These are phyloP conservation scores for Orius laevigatus DNA, from an alignment of 1,140 invertebrate species.

Conservation along the genomic window DNA sequence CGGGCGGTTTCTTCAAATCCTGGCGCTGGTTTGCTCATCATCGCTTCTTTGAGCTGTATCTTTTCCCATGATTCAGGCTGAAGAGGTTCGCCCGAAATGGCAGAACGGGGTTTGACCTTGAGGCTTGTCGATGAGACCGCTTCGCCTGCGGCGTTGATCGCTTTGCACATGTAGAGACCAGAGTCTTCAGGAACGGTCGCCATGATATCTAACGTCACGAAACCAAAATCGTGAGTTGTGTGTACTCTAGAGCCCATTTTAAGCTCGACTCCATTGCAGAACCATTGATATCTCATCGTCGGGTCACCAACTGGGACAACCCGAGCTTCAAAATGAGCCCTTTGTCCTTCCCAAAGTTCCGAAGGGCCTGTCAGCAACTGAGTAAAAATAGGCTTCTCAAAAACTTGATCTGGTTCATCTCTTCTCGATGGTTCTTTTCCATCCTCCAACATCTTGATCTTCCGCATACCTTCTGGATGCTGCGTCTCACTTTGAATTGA, in stretches of 20 bases:
- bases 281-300: conserved; percentile 82
- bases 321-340: conserved; percentile 88
- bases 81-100: conserved; percentile 60
- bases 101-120: conserved; percentile 63
- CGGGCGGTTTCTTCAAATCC: conserved; percentile 66
- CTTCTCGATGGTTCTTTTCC: conserved; percentile 39
- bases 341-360: conserved; percentile 83
- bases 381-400: conserved; percentile 87
- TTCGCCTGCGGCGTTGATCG: conserved; percentile 77
- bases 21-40: conserved; percentile 72
- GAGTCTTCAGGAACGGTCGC: conserved; percentile 78
- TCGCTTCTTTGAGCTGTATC: conserved; percentile 73
- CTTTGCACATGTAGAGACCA: conserved; percentile 85
- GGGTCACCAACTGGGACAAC: conserved; percentile 91
- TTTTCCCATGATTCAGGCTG: conserved; percentile 79
- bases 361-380: conserved; percentile 73
- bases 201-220: conserved; percentile 80
- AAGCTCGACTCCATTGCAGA: conserved; percentile 79
- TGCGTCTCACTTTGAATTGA: conserved; percentile 81
- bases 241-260: conserved; percentile 79
- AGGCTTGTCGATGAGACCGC: conserved; percentile 77
- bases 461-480: conserved; percentile 83
- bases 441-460: conserved; percentile 83
- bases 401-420: conserved; percentile 57
- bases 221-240: conserved; percentile 84